Base-by-base conservation (phyloP, 2,797 vertebrate species). In the Enteromius radiatus region DNA sequence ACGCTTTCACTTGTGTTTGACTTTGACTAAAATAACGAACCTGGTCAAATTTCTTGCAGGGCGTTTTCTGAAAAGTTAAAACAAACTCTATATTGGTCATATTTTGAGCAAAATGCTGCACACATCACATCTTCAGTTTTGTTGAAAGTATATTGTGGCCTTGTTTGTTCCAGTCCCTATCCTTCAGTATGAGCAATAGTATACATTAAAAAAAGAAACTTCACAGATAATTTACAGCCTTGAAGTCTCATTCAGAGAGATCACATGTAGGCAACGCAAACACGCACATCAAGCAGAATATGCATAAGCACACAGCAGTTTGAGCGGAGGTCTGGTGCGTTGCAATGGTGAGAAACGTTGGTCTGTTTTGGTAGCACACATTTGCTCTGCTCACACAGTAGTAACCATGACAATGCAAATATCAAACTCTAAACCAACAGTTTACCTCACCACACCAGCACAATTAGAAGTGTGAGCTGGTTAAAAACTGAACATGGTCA, bases 381-480 rank as follows among this genome's bases (percentile, higher is more conserved):
- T 64, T 85, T 82, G 63, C 75, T 74, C 76, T 77, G 65, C 63
- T 75, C 75, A 67, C 74, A 82, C 33, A 64, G 43, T 41, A 74
- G 75, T 85, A n/a, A 78, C 79, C 67, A 78, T 82, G 75, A 67
- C 79, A 81, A 81, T 78, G 84, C 80, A 81, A 85, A 82, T 54
- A 67, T 81, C 78, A 26, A 69, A 76, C 78, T 68, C 54, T 52
- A 71, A 85, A 71, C 26, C 68, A 41, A 69, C 28, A 78, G 1
- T 78, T 71, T 68, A 23, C 68, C 52, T 80, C 64, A 80, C 26
- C 17, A 47, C 12, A 43, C 21, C 17, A 36, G 59, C 76, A 67
- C 52, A 52, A 68, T n/a, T 19, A 74, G 59, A 43, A 65, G 59
- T 63, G 56, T 11, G 17, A 21, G 12, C 69, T 64, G 38, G 63